A percentile compares a stretch with the other conserved stretches of the same genome.
Conservation (phyloP, 2,888 invertebrate species). For the Drosophila birchii region DNA sequence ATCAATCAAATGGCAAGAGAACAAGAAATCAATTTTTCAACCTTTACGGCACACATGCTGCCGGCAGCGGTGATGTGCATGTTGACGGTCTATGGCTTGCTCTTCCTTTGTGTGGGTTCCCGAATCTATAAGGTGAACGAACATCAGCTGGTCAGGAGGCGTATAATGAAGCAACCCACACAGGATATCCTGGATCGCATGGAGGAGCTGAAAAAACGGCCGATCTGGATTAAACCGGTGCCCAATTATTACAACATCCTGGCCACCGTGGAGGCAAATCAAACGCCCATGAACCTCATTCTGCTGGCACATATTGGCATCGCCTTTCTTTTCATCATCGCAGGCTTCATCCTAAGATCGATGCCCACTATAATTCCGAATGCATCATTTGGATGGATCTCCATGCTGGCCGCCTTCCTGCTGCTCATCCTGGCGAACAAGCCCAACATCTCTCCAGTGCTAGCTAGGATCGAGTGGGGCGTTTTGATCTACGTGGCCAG, state of each 20-base stretch:
- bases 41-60: not conserved
- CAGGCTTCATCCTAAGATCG: not conserved
- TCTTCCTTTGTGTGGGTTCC: not conserved
- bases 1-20: not conserved
- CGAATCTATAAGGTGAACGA: not conserved
- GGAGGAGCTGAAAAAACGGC: not conserved
- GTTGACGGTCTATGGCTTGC: not conserved
- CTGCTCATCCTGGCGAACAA: slow-evolving; percentile 14
- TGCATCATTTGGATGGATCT: slow-evolving; percentile 10
- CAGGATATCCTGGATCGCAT: not conserved
- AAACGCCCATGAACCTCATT: not conserved
- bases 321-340: not conserved
- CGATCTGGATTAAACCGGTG: not conserved
- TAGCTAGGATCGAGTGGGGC: slow-evolving; percentile 1
- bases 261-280: slow-evolving; percentile 5
- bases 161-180: not conserved
- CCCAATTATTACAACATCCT: not conserved
- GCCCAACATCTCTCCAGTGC: not conserved
- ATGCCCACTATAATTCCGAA: not conserved
- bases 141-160: not conserved
- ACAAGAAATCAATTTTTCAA: not conserved
- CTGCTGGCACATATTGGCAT: not conserved
- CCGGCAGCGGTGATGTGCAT: not conserved
- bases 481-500: not conserved
- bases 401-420: slow-evolving; percentile 16